Base-by-base conservation (phyloP, 1,140 invertebrate genomes). In the Diuraphis noxia region DNA sequence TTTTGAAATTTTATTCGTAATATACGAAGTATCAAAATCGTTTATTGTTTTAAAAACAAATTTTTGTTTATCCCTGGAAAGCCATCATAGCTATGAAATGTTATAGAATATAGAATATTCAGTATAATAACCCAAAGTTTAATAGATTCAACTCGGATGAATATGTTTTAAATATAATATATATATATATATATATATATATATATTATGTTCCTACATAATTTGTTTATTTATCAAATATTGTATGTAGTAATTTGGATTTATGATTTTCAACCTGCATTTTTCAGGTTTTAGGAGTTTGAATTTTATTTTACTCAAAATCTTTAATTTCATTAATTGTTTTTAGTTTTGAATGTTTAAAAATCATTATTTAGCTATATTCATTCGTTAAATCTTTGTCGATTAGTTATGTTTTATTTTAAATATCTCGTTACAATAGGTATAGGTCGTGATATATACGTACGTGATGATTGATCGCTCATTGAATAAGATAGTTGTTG, bases 361-460 rank as follows among this genome's bases (percentile, higher is more conserved):
- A 30, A 63, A 63, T 63, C 56, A 88, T 88, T 41, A 10, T 72
- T 88, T 88, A 13, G 87, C 40, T 41, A 63, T 38, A 88, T 88
- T 88, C 52, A 63, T 88, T 52, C 13, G 40, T n/a, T 49, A 34
- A 21, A 49, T 86, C 46, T 49, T 7, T 49, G 79, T 40, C 41
- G 79, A 82, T 82, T 82, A 82, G 79, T 63, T 4, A 79, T 43
- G 41, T 84, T 85, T 85, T 82, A 40, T 41, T 85, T 36, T n/a
- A 43, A 84, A 23, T 46, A 34, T 85, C n/a, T 34, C 41, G n/a
- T 85, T 36, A 85, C n/a, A 43, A 85, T 21, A 38, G 77, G 34
- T 79, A 21, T n/a, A n/a, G n/a, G n/a, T n/a, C n/a, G n/a, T n/a
- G n/a, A 43, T 46, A 23, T 8, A 10, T 63, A n/a, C 49, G 23